These are phyloP conservation scores for Agriotes lineatus DNA, from an alignment of 2,888 invertebrate genomes.

Conservation along the genomic window DNA sequence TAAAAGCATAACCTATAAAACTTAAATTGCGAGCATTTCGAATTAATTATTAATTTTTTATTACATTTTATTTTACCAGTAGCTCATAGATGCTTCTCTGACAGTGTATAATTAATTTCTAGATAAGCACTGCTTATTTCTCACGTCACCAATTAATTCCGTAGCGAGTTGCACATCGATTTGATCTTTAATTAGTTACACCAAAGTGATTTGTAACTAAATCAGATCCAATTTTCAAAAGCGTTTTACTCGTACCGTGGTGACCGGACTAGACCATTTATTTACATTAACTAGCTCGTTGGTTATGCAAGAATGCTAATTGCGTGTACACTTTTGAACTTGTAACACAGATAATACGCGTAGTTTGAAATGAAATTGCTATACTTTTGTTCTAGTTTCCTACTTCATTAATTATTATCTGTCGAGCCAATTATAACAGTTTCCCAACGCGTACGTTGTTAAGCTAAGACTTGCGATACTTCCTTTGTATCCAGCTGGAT, in stretches of 20 bases:
- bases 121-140: not conserved
- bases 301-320: constrained; percentile 17
- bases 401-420: constrained; percentile 15
- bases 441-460: not conserved
- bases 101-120: constrained; percentile 17
- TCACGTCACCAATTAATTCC: constrained; percentile 4
- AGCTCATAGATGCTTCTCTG: too few relatives aligned
- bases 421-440: constrained; percentile 14
- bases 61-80: too few relatives aligned
- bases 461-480: not conserved
- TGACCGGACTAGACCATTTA: not conserved
- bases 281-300: not conserved
- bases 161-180: not conserved
- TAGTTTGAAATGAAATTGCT: not conserved
- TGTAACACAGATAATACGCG: constrained; percentile 18
- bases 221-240: not conserved
- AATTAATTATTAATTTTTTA: too few relatives aligned
- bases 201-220: constrained; percentile 7
- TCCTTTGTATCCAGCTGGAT: not conserved
- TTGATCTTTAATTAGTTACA: constrained; percentile 11
- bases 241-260: not conserved
- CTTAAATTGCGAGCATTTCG: too few relatives aligned
- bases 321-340: constrained; percentile 13
- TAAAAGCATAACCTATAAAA: too few relatives aligned
- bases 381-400: constrained; percentile 18